A percentile compares a stretch with the other conserved stretches of the same genome.
phyloP scores from a whole-genome alignment of 1,140 invertebrate species.

The Tribolium madens region DNA sequence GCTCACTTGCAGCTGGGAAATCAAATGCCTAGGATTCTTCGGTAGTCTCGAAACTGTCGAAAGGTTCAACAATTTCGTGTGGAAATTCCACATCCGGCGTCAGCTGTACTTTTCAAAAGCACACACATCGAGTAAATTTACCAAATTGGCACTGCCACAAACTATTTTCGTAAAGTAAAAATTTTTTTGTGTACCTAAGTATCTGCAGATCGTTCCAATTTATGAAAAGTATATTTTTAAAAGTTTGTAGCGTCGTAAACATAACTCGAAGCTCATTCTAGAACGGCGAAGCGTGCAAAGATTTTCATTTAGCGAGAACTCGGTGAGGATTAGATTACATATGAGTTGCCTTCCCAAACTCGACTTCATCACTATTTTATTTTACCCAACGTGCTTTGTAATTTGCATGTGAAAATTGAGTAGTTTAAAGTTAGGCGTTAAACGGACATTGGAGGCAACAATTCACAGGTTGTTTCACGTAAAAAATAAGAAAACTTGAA shows the following conservation, averaged over 20 bases:
- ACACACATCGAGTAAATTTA: constrained; percentile 16
- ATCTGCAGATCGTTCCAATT: constrained; percentile 31
- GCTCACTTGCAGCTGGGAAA: constrained; percentile 13
- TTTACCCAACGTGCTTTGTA: constrained; percentile 20
- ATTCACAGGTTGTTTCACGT: background rate
- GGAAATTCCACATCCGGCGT: constrained; percentile 28
- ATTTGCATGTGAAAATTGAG: constrained; percentile 39
- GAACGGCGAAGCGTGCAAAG: constrained; percentile 20
- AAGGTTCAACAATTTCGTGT: constrained; percentile 21
- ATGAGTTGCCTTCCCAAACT: constrained; percentile 28
- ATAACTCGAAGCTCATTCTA: constrained; percentile 14
- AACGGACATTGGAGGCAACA: background rate
- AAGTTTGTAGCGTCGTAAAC: constrained; percentile 31
- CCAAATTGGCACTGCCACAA: background rate
- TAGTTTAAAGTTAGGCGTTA: constrained; percentile 19
- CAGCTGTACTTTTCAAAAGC: constrained; percentile 18
- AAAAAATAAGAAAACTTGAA: background rate
- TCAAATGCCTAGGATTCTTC: constrained; percentile 26
- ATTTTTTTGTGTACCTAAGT: background rate
- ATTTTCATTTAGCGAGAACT: constrained; percentile 34
- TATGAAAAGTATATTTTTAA: constrained; percentile 40
- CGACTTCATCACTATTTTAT: constrained; percentile 37
- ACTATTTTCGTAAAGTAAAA: constrained; percentile 14
- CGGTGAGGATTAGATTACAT: constrained; percentile 33
- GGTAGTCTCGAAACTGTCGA: constrained; percentile 16